phyloP scores from a whole-genome alignment of 1,140 invertebrate genomes.

The Panulirus ornatus region DNA sequence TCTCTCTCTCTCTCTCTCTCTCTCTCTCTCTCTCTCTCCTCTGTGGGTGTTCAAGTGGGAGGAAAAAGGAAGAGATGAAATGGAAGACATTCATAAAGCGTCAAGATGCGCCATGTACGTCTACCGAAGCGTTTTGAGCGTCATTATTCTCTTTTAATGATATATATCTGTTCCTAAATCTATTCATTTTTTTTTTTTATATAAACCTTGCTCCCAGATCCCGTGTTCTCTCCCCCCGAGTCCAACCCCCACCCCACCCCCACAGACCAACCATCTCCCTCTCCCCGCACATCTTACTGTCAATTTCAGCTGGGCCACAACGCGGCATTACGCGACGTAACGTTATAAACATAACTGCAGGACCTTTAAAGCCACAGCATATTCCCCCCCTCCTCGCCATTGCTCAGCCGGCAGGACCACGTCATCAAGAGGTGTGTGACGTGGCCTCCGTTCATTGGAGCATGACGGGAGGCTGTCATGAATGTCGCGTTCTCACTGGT shows the following conservation, averaged over 20 bases:
- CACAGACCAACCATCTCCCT: too few species aligned
- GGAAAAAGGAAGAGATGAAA: not conserved
- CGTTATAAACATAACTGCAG: not conserved
- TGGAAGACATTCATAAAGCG: not conserved
- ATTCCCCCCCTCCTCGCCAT: not conserved
- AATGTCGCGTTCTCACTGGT: not conserved
- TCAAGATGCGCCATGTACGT: not conserved
- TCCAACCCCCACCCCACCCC: not conserved
- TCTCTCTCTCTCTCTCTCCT: not conserved
- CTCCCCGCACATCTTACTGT: not conserved
- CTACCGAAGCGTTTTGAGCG: not conserved
- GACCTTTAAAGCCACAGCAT: not conserved
- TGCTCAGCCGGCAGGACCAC: not conserved
- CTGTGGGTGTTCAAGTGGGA: not conserved
- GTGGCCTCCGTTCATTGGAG: not conserved
- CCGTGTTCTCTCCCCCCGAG: not conserved
- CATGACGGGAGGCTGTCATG: not conserved
- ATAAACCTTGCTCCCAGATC: too few species aligned
- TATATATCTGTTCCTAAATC: not conserved
- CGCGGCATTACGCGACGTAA: not conserved
- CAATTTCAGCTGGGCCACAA: not conserved
- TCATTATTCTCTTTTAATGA: not conserved
- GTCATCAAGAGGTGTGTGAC: not conserved
- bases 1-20: too few species aligned
- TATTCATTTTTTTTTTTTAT: not conserved